phyloP scores from a whole-genome alignment of 2,888 invertebrate species.

The Lampropteryx suffumata region DNA sequence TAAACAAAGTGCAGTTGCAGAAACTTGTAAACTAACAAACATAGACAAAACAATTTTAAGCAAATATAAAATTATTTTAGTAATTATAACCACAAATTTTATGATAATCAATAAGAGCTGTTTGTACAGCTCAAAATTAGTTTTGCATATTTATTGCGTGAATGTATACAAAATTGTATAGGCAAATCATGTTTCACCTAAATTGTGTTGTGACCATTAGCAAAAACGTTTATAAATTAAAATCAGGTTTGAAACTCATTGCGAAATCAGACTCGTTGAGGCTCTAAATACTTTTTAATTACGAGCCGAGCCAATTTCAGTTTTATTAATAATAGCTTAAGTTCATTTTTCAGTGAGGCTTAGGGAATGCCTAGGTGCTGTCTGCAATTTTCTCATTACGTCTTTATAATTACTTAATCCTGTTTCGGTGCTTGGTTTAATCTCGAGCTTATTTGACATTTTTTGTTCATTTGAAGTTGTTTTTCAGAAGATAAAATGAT shows the following conservation, averaged over 20 bases:
- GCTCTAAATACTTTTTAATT: constrained; percentile 44
- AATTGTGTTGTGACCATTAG: constrained; percentile 25
- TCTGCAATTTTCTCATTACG: constrained; percentile 25
- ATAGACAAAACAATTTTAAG: no score
- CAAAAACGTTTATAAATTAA: constrained; percentile 26
- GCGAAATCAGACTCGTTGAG: constrained; percentile 15
- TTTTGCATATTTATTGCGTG: not conserved
- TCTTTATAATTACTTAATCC: constrained; percentile 23
- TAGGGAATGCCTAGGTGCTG: constrained; percentile 15
- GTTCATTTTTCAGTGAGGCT: constrained; percentile 23
- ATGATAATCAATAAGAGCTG: no score
- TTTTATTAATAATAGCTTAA: constrained; percentile 42
- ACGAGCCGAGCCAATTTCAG: constrained; percentile 42
- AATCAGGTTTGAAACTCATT: constrained; percentile 30
- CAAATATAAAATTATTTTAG: no score
- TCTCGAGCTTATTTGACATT: constrained; percentile 8
- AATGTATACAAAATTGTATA: not conserved
- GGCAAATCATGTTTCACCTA: not conserved
- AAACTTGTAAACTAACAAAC: no score
- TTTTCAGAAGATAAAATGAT: no score
- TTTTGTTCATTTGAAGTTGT: constrained; percentile 3
- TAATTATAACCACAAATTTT: no score
- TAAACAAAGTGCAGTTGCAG: no score
- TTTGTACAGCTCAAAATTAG: not conserved
- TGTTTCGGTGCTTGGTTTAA: constrained; percentile 17